Evolutionary conservation across 2,888 invertebrate genomes (phyloP).

Genomic region (Tetragnatha montana): DNA sequence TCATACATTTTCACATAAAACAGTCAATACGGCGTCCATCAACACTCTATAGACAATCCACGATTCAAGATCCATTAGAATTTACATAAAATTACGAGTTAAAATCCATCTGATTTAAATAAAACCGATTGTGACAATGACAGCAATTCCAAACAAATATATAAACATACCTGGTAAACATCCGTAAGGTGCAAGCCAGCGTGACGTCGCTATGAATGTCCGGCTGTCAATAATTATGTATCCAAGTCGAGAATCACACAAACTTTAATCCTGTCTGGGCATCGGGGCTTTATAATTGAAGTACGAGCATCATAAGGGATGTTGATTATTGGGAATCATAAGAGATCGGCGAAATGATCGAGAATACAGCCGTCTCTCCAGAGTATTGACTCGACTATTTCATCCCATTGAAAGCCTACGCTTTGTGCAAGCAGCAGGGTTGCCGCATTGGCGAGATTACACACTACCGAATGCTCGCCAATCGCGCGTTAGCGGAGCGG

Average conservation of each 20-base stretch:
- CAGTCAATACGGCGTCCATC: no score
- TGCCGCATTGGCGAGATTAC: constrained; percentile 30
- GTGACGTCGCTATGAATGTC: not conserved
- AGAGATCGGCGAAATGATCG: not conserved
- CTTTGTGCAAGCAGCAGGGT: constrained; percentile 34
- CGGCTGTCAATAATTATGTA: not conserved
- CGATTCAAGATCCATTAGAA: no score
- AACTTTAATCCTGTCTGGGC: not conserved
- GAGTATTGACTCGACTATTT: not conserved
- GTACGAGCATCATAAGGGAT: not conserved
- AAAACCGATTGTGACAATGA: no score
- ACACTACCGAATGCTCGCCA: not conserved
- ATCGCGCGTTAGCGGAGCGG: not conserved
- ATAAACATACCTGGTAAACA: constrained; percentile 1
- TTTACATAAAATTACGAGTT: no score
- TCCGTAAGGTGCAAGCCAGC: not conserved
- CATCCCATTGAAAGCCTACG: constrained; percentile 12
- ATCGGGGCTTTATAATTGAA: not conserved
- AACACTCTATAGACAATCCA: no score
- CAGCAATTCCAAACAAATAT: not conserved
- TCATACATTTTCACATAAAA: no score
- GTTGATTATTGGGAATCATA: not conserved
- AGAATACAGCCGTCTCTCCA: not conserved
- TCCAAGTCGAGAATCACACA: not conserved
- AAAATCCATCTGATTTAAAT: not conserved